Conservation (phyloP, 2,113 vertebrate genomes). For the Oncorhynchus masou region DNA sequence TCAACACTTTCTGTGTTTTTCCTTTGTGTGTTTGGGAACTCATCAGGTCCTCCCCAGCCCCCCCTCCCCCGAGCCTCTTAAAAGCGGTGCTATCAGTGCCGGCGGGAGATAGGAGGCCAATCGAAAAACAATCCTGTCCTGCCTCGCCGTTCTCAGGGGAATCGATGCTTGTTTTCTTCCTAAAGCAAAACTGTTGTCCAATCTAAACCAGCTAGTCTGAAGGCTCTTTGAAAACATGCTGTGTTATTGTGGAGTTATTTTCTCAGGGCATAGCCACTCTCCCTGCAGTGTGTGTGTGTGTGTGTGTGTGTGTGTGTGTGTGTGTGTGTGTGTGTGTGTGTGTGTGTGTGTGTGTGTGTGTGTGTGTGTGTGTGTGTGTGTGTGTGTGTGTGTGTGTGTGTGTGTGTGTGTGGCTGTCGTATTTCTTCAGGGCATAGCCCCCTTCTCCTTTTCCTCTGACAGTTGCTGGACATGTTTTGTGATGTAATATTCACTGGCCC, state of each 20-base stretch:
- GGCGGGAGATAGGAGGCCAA: slow-evolving; percentile 40
- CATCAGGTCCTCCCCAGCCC: slow-evolving; percentile 6
- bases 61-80: slow-evolving; percentile 36
- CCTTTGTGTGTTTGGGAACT: slow-evolving; percentile 1
- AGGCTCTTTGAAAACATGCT: slow-evolving; percentile 1
- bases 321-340: too few species aligned
- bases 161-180: slow-evolving; percentile 15
- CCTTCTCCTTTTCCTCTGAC: slow-evolving; percentile 17
- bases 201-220: slow-evolving; percentile 23
- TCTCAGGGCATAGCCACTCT: background rate
- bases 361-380: too few species aligned
- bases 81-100: slow-evolving; percentile 23
- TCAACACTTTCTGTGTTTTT: background rate
- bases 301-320: background rate
- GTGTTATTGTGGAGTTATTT: background rate
- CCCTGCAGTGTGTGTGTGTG: slow-evolving; percentile 13
- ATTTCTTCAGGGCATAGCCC: background rate
- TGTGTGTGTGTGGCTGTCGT: background rate
- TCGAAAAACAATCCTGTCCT: slow-evolving; percentile 57
- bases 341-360: too few species aligned
- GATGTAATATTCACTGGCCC: slow-evolving; percentile 27
- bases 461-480: slow-evolving; percentile 31
- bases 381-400: too few species aligned
- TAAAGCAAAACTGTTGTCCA: slow-evolving; percentile 22
- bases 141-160: slow-evolving; percentile 48